Evolutionary conservation across 1,140 invertebrate genomes (phyloP), one percentile per base, ranked within the genome.

Genomic region (Sinella curviseta): DNA sequence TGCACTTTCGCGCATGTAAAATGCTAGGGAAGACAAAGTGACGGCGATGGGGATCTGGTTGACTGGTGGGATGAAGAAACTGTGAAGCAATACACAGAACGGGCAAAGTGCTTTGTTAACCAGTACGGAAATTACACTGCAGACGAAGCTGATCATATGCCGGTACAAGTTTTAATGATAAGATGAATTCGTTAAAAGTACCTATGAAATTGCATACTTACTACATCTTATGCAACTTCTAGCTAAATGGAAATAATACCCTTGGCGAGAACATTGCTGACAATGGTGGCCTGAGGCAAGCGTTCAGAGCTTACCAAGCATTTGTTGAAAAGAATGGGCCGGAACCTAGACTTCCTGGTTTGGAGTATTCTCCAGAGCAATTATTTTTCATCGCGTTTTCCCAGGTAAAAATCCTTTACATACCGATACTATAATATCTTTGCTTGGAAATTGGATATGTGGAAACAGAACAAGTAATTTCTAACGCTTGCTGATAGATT

Each of bases 211-310:
- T n/a, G n/a, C n/a, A 65, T 65, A 17, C 8, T 70, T 70, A 30
- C 65, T 31, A 70, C 8, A 30, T 75, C 17, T 12, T 74, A 34
- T 31, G 31, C 12, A 24, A 24, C 8, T 34, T 36, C 17, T 28
- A 75, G 74, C 28, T 75, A 26, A 75, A 89, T 82, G 89, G 89
- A 2, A 84, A 84, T 24, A 85, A 86, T n/a, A 87, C 87, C 12
- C 86, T 89, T 77, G 88, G 83, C 0, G 88, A 89, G 83, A 89
- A 89, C 81, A 89, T 89, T 82, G 88, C 88, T 24, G 88, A 90
- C 80, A 90, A 89, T 81, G 88, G 88, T 30, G 88, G 89, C n/a
- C 81, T 89, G 24, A 89, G 88, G 82, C 86, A 88, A 82, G 87
- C 88, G 16, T 89, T 87, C 83, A 78, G 81, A 67, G 86, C 86